Percentiles rank a stretch among this genome's conserved stretches.
Conservation (phyloP, 2,797 vertebrate genomes). For the Periophthalmus magnuspinnatus region DNA sequence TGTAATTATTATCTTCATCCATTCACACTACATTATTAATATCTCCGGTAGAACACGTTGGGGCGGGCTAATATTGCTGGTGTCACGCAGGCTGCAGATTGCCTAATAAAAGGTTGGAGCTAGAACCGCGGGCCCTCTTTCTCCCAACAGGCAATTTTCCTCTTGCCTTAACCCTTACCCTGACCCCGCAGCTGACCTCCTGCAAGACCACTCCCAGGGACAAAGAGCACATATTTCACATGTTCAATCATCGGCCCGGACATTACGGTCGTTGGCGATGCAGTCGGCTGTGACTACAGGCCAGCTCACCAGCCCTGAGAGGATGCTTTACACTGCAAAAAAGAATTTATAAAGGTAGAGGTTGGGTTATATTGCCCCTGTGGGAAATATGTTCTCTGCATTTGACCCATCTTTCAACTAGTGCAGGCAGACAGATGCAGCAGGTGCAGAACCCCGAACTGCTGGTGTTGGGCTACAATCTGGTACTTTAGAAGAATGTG, state of each 20-base stretch:
- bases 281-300: constrained; percentile 66
- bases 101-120: constrained; percentile 55
- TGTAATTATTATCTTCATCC: constrained; percentile 62
- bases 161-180: constrained; percentile 71
- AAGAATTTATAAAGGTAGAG: background rate
- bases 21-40: constrained; percentile 68
- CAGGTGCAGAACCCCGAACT: background rate
- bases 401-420: background rate
- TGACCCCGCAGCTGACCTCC: constrained; percentile 69
- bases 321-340: constrained; percentile 21
- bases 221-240: constrained; percentile 76
- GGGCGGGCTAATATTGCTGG: constrained; percentile 66
- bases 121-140: constrained; percentile 40
- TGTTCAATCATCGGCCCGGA: constrained; percentile 74
- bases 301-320: constrained; percentile 48
- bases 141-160: constrained; percentile 69
- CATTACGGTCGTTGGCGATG: constrained; percentile 69
- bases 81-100: constrained; percentile 53
- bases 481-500: no score
- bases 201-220: constrained; percentile 66
- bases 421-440: background rate
- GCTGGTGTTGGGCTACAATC: no score
- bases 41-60: constrained; percentile 52
- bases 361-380: background rate
- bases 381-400: background rate